Conservation (phyloP, 2,797 vertebrate genomes). For the Molossus molossus region DNA sequence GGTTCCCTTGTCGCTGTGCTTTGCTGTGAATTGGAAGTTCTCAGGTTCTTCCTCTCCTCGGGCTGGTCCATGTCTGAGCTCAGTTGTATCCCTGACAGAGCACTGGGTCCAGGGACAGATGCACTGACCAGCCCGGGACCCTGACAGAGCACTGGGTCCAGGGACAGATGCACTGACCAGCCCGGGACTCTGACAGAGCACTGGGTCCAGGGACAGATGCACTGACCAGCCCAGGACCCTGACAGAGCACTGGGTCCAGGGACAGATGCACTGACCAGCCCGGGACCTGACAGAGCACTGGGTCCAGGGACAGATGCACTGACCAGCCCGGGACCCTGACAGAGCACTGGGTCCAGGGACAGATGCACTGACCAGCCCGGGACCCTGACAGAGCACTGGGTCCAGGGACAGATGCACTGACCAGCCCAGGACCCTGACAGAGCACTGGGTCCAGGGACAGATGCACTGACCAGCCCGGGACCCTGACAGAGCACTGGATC, state of each 20-base stretch:
- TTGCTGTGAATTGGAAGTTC: not conserved
- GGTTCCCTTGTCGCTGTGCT: not conserved
- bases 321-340: not conserved
- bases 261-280: not conserved
- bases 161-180: not conserved
- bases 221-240: not conserved
- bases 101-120: not conserved
- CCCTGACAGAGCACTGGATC: not conserved
- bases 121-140: too few species aligned
- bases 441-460: not conserved
- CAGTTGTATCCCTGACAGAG: not conserved
- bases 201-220: too few species aligned
- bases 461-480: too few species aligned
- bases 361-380: too few species aligned
- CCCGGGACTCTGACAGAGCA: accelerated
- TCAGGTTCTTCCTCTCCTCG: not conserved
- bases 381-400: not conserved
- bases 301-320: too few species aligned
- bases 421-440: too few species aligned
- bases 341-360: not conserved
- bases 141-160: too few species aligned
- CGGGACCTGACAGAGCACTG: too few species aligned
- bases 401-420: too few species aligned
- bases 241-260: too few species aligned
- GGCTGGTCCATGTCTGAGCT: not conserved